A percentile compares a stretch with the other conserved stretches of the same genome.
Conservation (phyloP, 2,797 vertebrate species). For the Thripadectes ignobilis region DNA sequence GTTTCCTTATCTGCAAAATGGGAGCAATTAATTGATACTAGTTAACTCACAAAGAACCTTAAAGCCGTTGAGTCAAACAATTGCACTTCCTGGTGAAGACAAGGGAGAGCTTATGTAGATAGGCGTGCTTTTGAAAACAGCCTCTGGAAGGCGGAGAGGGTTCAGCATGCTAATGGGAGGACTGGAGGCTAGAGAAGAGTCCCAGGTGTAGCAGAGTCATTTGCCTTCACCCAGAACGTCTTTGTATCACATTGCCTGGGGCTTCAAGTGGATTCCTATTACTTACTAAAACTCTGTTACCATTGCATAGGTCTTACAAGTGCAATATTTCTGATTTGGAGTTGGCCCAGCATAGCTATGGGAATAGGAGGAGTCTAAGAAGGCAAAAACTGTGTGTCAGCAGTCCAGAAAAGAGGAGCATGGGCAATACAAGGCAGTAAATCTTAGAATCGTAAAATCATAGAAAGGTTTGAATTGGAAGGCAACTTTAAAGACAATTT, state of each 20-base stretch:
- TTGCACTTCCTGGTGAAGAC: neutral
- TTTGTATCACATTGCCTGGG: neutral
- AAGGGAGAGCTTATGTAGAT: neutral
- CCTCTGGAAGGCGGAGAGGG: neutral
- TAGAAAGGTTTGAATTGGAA: neutral
- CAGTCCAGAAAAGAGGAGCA: neutral
- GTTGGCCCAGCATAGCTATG: neutral
- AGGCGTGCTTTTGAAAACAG: neutral
- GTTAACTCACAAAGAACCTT: neutral
- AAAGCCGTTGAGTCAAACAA: neutral
- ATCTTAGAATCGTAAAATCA: neutral
- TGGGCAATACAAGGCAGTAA: neutral
- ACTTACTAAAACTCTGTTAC: neutral
- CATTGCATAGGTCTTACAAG: neutral
- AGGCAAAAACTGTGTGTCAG: neutral
- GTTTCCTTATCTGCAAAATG: conserved; percentile 16
- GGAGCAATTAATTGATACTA: conserved; percentile 15
- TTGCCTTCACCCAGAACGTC: neutral
- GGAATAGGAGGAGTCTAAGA: conserved; percentile 16
- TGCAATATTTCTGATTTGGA: conserved; percentile 29
- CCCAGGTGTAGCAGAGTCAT: neutral
- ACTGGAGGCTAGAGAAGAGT: neutral
- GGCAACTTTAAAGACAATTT: neutral
- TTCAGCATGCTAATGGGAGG: neutral
- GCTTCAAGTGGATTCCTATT: neutral